Percentiles rank a stretch among this genome's conserved stretches.
Evolutionary conservation across 2,113 vertebrate genomes (phyloP).

Genomic region (Salvator merianae): DNA sequence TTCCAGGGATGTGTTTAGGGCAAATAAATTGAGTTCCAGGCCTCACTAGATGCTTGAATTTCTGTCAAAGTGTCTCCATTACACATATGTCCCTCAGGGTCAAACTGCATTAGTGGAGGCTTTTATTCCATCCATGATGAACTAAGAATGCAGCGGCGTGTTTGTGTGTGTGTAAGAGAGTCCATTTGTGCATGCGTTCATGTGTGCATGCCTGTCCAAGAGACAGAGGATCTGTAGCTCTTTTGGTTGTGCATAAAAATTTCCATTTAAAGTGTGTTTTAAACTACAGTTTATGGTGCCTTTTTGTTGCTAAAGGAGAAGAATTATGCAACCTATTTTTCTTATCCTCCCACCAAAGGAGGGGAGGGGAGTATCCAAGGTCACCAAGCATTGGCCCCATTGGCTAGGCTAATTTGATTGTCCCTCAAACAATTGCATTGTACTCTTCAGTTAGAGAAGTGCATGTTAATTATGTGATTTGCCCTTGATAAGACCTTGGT

Average conservation of each 20-base stretch:
- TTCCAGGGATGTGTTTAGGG: conserved; percentile 45
- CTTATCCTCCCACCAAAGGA: neutral
- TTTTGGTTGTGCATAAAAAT: conserved; percentile 2
- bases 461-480: conserved; percentile 95
- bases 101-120: conserved; percentile 71
- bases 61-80: conserved; percentile 76
- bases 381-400: conserved; percentile 90
- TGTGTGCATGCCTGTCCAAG: neutral
- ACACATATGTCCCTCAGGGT: conserved; percentile 73
- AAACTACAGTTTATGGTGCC: conserved; percentile 31
- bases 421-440: conserved; percentile 88
- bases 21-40: conserved; percentile 65
- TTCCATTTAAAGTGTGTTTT: conserved; percentile 33
- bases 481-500: conserved; percentile 96
- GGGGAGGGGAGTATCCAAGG: conserved; percentile 74
- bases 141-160: conserved; percentile 57
- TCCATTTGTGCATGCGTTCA: neutral
- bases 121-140: conserved; percentile 67
- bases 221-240: neutral
- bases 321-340: conserved; percentile 66
- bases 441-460: conserved; percentile 85
- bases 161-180: neutral
- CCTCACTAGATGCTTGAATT: conserved; percentile 67
- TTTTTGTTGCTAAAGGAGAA: neutral
- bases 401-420: conserved; percentile 97